Percentiles rank a stretch among this genome's conserved stretches.
These are phyloP conservation scores for Alethe castanea DNA, from an alignment of 2,113 vertebrate species.

Conservation along the genomic window DNA sequence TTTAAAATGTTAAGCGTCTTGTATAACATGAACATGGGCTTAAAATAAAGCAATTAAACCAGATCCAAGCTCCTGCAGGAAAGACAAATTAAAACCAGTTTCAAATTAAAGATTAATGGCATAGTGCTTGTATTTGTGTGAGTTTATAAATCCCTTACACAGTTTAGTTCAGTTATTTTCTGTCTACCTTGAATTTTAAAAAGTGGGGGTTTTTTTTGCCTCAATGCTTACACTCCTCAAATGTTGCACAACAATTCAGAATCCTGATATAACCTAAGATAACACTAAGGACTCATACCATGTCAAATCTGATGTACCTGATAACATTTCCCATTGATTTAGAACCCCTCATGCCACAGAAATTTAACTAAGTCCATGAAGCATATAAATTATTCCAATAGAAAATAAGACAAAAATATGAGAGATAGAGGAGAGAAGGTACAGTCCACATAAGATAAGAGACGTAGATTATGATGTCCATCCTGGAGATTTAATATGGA, in stretches of 20 bases:
- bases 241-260: background rate
- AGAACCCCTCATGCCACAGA: background rate
- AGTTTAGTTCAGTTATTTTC: background rate
- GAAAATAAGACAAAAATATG: background rate
- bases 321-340: background rate
- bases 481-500: background rate
- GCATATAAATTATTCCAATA: background rate
- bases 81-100: background rate
- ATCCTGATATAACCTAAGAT: background rate
- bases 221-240: background rate
- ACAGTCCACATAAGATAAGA: background rate
- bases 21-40: background rate
- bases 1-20: background rate
- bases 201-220: accelerated
- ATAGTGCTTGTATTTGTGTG: background rate
- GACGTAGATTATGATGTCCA: background rate
- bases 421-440: background rate
- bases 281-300: background rate
- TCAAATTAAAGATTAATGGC: background rate
- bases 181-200: background rate
- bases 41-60: background rate
- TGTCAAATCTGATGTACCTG: background rate
- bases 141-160: background rate
- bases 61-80: background rate
- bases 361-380: background rate